phyloP scores from a whole-genome alignment of 2,888 invertebrate species.

The Carcina quercana region DNA sequence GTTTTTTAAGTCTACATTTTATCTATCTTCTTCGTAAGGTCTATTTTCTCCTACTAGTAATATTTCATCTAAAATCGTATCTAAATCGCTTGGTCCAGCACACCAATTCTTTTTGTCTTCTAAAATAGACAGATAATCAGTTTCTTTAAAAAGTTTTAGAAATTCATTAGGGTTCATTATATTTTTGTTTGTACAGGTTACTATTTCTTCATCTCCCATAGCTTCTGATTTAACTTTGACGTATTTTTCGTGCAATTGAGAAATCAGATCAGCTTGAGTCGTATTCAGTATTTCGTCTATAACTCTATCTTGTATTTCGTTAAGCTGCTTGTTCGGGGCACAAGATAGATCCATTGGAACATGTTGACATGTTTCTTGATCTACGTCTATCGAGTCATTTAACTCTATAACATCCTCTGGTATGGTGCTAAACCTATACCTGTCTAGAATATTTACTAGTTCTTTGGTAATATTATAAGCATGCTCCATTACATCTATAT shows the following conservation, averaged over 20 bases:
- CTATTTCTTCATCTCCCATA: slow-evolving; percentile 13
- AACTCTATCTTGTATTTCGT: slow-evolving; percentile 27
- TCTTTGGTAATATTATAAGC: slow-evolving; percentile 66
- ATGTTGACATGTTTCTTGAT: not conserved
- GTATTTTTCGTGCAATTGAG: slow-evolving; percentile 60
- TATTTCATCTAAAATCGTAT: slow-evolving; percentile 21
- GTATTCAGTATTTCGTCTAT: slow-evolving; percentile 74
- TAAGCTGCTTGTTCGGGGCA: not conserved
- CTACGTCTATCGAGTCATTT: not conserved
- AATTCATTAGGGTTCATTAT: slow-evolving; percentile 24
- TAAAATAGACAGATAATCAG: slow-evolving; percentile 70
- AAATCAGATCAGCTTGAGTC: slow-evolving; percentile 68
- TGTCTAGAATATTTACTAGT: slow-evolving; percentile 59
- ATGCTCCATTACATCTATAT: slow-evolving; percentile 77
- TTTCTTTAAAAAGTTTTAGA: slow-evolving; percentile 31
- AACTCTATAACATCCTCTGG: slow-evolving; percentile 12
- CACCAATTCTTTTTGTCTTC: slow-evolving; percentile 74
- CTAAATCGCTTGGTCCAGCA: slow-evolving; percentile 68
- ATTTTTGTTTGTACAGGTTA: slow-evolving; percentile 9
- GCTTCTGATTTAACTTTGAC: slow-evolving; percentile 6
- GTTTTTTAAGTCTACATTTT: too few species aligned
- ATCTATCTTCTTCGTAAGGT: not conserved
- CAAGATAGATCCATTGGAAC: slow-evolving; percentile 1
- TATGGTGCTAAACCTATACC: slow-evolving; percentile 66
- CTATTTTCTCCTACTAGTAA: slow-evolving; percentile 18